Base-by-base conservation (phyloP, 2,113 vertebrate species). In the Malurus elegans region DNA sequence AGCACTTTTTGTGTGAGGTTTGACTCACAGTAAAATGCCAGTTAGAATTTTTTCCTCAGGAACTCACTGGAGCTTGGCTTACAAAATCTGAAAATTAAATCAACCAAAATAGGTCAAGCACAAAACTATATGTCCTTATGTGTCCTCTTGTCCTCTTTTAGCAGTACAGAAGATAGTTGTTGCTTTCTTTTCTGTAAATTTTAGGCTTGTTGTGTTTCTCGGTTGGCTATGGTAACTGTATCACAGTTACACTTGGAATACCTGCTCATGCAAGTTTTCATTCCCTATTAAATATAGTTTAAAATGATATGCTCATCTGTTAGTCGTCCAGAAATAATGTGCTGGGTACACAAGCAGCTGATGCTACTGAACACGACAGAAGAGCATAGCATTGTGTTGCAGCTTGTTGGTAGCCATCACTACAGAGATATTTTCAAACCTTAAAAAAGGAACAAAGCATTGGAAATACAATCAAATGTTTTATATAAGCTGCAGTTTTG, bases 71-170 rank as follows among this genome's bases (percentile, higher is more conserved):
- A 98, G 94, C 97, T 97, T 95, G 95, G 97, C 97, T 98, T 98
- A 98, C 97, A 97, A 97, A 98, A 97, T 96, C 97, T 96, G 96
- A 97, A 97, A 98, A 97, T 89, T 95, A 97, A 97, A 97, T 98
- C 98, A 98, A 98, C 96, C 96, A 97, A 98, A 98, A 98, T 97
- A 98, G 97, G 96, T 97, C 93, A 95, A 97, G 94, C 93, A 96
- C 94, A 95, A 97, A 97, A 95, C 95, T 94, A 89, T 97, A 96
- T 98, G 98, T 98, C 98, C 98, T 98, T 97, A 97, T 29, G 86
- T 97, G 97, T 98, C 97, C 97, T 92, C 83, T 94, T 81, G 97
- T 95, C 97, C 97, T 97, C 96, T 85, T 97, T 98, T 95, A 96
- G 67, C 76, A 69, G 73, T 75, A 88, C 82, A 81, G 96, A 66